phyloP scores from a whole-genome alignment of 1,140 invertebrate species.

The Drosophila lacertosa region DNA sequence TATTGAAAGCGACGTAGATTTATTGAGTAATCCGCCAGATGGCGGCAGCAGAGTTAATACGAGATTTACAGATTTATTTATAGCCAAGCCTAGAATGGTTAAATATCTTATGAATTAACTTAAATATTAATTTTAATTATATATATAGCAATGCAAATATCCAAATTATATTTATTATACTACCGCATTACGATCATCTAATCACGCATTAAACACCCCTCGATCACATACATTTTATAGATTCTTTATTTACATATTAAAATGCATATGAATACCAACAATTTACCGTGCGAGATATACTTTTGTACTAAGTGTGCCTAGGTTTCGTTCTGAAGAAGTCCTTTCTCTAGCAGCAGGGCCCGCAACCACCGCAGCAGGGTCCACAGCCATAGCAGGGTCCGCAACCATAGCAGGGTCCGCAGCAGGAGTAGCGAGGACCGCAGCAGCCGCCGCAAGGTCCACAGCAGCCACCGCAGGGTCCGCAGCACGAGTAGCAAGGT shows the following conservation, averaged over 20 bases:
- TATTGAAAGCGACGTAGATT: neutral
- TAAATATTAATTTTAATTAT: no score
- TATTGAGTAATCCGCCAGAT: neutral
- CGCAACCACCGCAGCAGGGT: neutral
- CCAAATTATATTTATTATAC: no score
- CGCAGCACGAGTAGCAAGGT: neutral
- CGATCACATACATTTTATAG: neutral
- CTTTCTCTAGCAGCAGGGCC: neutral
- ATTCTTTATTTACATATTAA: neutral
- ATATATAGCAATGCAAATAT: no score
- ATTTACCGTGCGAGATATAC: no score
- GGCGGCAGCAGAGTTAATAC: no score
- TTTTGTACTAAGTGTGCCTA: neutral
- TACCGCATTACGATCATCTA: no score
- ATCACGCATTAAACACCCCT: no score
- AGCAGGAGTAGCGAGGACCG: neutral
- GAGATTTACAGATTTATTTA: no score
- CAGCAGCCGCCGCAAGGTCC: neutral
- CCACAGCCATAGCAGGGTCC: neutral
- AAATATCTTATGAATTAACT: no score
- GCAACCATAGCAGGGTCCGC: neutral
- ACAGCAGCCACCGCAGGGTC: neutral
- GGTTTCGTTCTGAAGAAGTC: constrained; percentile 19
- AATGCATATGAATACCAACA: neutral
- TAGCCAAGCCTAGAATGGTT: no score